A percentile compares a stretch with the other conserved stretches of the same genome.
These are phyloP conservation scores for Ploceus nigricollis DNA, from an alignment of 2,113 vertebrate species.

Conservation along the genomic window DNA sequence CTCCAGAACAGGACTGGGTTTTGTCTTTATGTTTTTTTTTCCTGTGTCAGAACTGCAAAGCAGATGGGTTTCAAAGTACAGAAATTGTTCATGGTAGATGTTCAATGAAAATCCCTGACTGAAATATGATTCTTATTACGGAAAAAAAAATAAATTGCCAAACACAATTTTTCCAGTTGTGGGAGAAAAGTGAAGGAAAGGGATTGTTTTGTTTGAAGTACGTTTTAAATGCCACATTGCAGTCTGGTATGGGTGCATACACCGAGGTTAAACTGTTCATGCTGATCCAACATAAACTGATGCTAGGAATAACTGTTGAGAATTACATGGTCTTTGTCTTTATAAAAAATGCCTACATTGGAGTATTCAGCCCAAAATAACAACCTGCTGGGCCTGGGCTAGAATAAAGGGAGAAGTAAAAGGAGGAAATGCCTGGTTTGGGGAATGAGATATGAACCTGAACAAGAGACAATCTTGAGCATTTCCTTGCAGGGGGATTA, in stretches of 20 bases:
- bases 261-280: background rate
- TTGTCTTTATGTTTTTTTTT: conserved; percentile 24
- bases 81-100: background rate
- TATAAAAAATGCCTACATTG: background rate
- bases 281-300: background rate
- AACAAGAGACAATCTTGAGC: background rate
- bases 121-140: background rate
- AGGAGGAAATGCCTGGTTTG: conserved; percentile 3
- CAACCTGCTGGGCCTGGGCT: background rate
- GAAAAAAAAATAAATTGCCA: background rate
- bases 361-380: background rate
- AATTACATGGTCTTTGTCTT: background rate
- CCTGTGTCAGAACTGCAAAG: background rate
- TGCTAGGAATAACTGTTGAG: background rate
- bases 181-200: background rate
- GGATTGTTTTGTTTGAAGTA: background rate
- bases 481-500: background rate
- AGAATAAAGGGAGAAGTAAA: conserved; percentile 11
- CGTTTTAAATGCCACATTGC: background rate
- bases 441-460: background rate
- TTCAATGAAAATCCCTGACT: background rate
- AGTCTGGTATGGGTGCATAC: background rate
- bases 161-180: background rate
- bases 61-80: conserved; percentile 18
- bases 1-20: background rate